Evolutionary conservation across 2,113 vertebrate species (phyloP).

Genomic region (Cygnus atratus): DNA sequence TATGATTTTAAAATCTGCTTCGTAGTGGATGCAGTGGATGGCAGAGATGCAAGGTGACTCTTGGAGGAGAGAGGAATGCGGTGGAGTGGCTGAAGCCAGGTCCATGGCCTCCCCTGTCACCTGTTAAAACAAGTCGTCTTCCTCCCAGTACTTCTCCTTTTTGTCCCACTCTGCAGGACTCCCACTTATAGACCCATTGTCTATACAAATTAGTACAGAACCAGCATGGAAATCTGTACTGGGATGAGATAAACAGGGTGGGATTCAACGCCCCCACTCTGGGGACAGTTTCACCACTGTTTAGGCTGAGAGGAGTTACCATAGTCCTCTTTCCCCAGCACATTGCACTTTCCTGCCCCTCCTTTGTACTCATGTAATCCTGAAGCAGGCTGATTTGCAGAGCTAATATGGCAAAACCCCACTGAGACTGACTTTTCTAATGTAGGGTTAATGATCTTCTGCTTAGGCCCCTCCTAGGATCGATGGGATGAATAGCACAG

Average conservation of each 20-base stretch:
- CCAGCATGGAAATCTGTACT: not conserved
- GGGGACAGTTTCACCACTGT: not conserved
- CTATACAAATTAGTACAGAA: not conserved
- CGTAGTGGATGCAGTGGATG: not conserved
- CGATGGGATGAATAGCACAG: conserved; percentile 8
- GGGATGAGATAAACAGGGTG: not conserved
- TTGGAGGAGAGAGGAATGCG: not conserved
- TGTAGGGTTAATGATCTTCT: not conserved
- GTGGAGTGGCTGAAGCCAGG: not conserved
- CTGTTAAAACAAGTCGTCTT: not conserved
- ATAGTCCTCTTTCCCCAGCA: not conserved
- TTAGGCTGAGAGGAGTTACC: not conserved
- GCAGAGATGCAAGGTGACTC: not conserved
- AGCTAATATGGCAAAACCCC: not conserved
- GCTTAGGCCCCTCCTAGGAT: not conserved
- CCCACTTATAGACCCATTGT: not conserved
- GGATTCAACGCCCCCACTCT: not conserved
- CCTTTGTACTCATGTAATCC: not conserved
- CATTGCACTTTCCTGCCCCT: not conserved
- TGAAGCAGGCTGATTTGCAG: not conserved
- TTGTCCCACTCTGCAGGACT: not conserved
- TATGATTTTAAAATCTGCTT: not conserved
- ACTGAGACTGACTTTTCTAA: not conserved
- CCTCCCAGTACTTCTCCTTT: not conserved
- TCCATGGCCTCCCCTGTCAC: not conserved